Evolutionary conservation across 2,113 vertebrate species (phyloP).

Genomic region (Heteronetta atricapilla): DNA sequence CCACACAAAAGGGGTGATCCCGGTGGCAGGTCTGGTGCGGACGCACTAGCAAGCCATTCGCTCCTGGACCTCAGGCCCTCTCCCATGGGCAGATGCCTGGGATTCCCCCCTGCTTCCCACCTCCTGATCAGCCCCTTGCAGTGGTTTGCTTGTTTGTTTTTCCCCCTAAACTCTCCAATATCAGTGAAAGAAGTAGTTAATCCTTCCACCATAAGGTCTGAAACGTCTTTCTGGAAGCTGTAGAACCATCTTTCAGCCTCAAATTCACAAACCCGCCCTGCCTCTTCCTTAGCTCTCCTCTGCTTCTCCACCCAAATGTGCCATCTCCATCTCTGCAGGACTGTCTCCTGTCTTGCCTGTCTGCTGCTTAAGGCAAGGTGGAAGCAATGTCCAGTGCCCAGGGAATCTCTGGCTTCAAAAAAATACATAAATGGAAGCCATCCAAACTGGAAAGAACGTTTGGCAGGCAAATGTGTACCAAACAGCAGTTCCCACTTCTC

Average conservation of each 20-base stretch:
- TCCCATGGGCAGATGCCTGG: neutral
- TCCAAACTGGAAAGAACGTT: conserved; percentile 27
- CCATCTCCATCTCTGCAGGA: neutral
- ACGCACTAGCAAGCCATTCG: neutral
- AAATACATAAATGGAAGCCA: neutral
- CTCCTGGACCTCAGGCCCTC: neutral
- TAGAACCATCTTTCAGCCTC: neutral
- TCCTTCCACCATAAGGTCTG: neutral
- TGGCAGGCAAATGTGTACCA: neutral
- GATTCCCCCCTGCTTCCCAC: neutral
- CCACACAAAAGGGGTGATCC: neutral
- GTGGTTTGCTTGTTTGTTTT: neutral
- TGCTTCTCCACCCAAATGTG: neutral
- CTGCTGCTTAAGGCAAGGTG: neutral
- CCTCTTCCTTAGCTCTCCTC: neutral
- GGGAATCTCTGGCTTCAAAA: neutral
- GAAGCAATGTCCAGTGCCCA: neutral
- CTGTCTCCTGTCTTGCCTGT: neutral
- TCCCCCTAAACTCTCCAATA: neutral
- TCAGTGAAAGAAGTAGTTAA: neutral
- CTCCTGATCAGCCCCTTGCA: neutral
- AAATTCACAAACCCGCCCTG: neutral
- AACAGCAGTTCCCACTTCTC: conserved; percentile 36
- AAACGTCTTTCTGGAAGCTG: neutral
- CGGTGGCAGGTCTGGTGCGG: neutral